These are phyloP conservation scores for Orius insidiosus DNA, from an alignment of 1,140 invertebrate species.

Conservation along the genomic window DNA sequence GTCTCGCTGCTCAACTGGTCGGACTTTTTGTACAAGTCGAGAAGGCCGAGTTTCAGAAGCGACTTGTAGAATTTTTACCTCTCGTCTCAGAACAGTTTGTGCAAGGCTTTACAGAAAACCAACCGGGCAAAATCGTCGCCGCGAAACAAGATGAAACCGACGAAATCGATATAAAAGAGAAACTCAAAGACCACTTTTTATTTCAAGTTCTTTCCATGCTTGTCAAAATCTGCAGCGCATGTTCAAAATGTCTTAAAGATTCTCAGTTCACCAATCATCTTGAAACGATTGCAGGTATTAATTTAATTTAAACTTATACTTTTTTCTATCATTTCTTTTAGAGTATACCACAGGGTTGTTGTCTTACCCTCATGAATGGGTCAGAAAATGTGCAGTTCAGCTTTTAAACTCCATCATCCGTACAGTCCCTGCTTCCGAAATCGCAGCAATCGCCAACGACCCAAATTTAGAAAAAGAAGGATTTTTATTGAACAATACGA, in stretches of 20 bases:
- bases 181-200: constrained; percentile 43
- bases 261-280: constrained; percentile 27
- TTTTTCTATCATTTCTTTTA: constrained; percentile 21
- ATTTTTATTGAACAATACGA: constrained; percentile 14
- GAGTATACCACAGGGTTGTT: constrained; percentile 33
- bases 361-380: constrained; percentile 48
- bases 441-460: constrained; percentile 25
- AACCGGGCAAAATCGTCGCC: constrained; percentile 13
- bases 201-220: constrained; percentile 48
- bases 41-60: constrained; percentile 39
- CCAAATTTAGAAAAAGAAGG: constrained; percentile 1
- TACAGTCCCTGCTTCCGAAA: constrained; percentile 37
- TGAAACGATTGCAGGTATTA: constrained; percentile 32
- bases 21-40: constrained; percentile 57
- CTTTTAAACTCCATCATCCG: constrained; percentile 53
- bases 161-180: constrained; percentile 4
- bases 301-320: constrained; percentile 1
- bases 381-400: constrained; percentile 54
- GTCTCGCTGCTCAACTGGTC: constrained; percentile 41
- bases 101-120: constrained; percentile 18
- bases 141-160: constrained; percentile 2
- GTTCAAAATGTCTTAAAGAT: constrained; percentile 32
- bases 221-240: constrained; percentile 38
- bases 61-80: constrained; percentile 37
- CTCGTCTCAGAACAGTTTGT: constrained; percentile 32